These are phyloP conservation scores for Halichoeres trimaculatus DNA, from an alignment of 2,113 vertebrate species.

Conservation along the genomic window DNA sequence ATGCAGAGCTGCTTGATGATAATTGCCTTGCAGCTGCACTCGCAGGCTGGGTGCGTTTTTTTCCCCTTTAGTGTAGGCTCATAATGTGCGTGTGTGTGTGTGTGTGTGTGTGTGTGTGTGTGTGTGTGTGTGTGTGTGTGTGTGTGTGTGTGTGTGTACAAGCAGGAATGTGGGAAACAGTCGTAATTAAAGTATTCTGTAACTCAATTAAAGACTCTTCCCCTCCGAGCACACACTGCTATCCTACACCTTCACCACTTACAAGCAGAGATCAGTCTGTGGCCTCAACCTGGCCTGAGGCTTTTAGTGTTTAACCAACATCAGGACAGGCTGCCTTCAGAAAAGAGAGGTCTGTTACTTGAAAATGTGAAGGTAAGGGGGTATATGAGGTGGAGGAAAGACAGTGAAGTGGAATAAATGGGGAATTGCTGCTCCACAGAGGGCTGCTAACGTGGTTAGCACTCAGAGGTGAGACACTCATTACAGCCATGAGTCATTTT, in stretches of 20 bases:
- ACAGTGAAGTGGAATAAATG: constrained; percentile 77
- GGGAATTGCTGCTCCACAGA: constrained; percentile 58
- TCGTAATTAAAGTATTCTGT: constrained; percentile 82
- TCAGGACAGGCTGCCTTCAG: constrained; percentile 22
- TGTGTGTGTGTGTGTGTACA: background rate
- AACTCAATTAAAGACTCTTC: constrained; percentile 76
- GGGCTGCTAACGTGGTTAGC: constrained; percentile 61
- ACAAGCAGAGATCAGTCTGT: background rate
- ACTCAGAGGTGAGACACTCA: constrained; percentile 73
- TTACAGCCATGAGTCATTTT: constrained; percentile 76
- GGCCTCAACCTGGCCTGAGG: constrained; percentile 25
- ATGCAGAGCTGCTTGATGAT: constrained; percentile 80
- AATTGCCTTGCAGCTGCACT: constrained; percentile 84
- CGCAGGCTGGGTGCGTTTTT: constrained; percentile 47
- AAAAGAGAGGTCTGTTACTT: constrained; percentile 22
- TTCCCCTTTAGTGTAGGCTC: constrained; percentile 45
- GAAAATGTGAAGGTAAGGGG: constrained; percentile 39
- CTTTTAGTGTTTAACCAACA: constrained; percentile 29
- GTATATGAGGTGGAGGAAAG: constrained; percentile 57
- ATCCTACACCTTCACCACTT: constrained; percentile 39
- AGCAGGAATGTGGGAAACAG: constrained; percentile 80
- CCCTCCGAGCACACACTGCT: constrained; percentile 26
- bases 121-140: too few species aligned
- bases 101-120: too few species aligned
- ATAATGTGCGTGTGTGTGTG: constrained; percentile 52